phyloP scores from a whole-genome alignment of 2,888 invertebrate species.

The Ptychoptera albimana region DNA sequence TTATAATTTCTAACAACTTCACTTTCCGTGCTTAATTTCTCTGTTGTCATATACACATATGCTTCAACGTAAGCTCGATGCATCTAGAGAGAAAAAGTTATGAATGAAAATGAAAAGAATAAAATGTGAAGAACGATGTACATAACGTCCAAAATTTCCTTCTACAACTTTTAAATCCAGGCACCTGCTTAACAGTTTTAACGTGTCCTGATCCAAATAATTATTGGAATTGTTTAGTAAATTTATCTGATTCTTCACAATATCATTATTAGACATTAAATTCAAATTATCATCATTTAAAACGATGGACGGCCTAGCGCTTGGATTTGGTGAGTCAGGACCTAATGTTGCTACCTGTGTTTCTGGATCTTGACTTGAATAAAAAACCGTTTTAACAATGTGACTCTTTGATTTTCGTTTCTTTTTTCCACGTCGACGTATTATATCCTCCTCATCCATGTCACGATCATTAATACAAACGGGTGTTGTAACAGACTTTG shows the following conservation, averaged over 20 bases:
- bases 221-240: constrained; percentile 14
- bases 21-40: constrained; percentile 8
- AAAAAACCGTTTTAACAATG: constrained; percentile 13
- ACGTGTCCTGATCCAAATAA: constrained; percentile 26
- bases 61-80: constrained; percentile 26
- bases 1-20: constrained; percentile 8
- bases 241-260: constrained; percentile 13
- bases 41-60: constrained; percentile 21
- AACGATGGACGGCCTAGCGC: constrained; percentile 46
- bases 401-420: constrained; percentile 28
- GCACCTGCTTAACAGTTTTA: constrained; percentile 25
- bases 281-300: constrained; percentile 24
- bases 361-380: constrained; percentile 43
- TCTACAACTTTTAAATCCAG: constrained; percentile 26
- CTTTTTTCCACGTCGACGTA: constrained; percentile 40
- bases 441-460: constrained; percentile 23
- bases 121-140: constrained; percentile 11
- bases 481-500: too few relatives aligned
- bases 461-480: constrained; percentile 7
- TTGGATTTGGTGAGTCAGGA: constrained; percentile 49
- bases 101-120: background rate
- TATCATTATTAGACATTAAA: too few relatives aligned
- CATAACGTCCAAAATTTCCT: constrained; percentile 28
- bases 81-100: constrained; percentile 15
- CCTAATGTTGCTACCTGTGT: constrained; percentile 50